Base-by-base conservation (phyloP, 2,888 invertebrate genomes). In the Diogma glabrata region DNA sequence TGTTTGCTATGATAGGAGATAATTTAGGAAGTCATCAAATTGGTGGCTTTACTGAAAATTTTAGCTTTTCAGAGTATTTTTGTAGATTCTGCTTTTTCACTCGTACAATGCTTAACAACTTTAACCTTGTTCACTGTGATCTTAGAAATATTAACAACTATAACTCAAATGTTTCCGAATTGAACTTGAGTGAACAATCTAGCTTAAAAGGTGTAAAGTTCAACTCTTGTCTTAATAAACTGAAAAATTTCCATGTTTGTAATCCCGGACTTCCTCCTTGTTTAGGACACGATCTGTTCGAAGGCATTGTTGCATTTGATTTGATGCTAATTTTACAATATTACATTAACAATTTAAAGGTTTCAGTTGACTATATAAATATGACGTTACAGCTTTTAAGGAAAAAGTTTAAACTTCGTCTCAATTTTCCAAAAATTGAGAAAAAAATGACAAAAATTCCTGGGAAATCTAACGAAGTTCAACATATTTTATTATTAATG, bases 231-330 rank as follows among this genome's bases (percentile, higher is more conserved):
- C 57, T 62, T 24, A 63, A 62, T 43, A 7, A 53, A 23, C 49
- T 60, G n/a, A 43, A 54, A 33, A 51, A 55, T 55, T 63, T 53
- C 51, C 61, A 64, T 54, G 59, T 62, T 49, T 56, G 55, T 49
- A 52, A 50, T 36, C 56, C 57, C 3, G 62, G 62, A 8, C 52
- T 61, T 20, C 58, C 61, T 22, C 60, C 63, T 12, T 63, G 61
- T 49, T 46, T 62, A 16, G 58, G 56, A 2, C 62, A 63, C 50
- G 62, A 62, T 52, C 38, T 63, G 7, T 59, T 58, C 20, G 59
- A 61, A 53, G 60, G 61, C 6, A 48, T 61, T 43, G 51, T 59
- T 3, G 53, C 53, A 36, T 57, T 54, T 47, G 60, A 61, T 49
- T 45, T 62, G 17, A 54, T 53, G 52, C 24, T 59, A 23, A 51